Evolutionary conservation across 2,113 vertebrate genomes (phyloP).

Genomic region (Leucosticte australis): DNA sequence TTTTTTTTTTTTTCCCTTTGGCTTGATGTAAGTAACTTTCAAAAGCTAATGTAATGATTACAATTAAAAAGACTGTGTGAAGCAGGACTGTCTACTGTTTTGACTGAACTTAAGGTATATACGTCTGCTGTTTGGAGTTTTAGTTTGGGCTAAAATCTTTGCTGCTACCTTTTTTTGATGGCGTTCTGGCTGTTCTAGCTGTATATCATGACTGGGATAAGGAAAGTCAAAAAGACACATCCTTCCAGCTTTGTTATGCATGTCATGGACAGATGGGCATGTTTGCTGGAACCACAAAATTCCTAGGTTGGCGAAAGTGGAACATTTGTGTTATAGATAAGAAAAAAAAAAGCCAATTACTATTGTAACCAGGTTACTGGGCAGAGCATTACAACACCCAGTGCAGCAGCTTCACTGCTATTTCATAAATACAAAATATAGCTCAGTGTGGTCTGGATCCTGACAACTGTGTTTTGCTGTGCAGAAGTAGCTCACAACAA

Average conservation of each 20-base stretch:
- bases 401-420: background rate
- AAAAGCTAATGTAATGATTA: background rate
- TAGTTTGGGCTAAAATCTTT: background rate
- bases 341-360: background rate
- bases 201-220: background rate
- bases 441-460: background rate
- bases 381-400: background rate
- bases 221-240: background rate
- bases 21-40: background rate
- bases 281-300: conserved; percentile 15
- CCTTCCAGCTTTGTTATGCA: background rate
- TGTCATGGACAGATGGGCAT: background rate
- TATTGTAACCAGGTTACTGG: background rate
- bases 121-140: background rate
- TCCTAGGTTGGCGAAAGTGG: background rate
- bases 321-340: conserved; percentile 7
- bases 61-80: background rate
- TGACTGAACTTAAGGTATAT: background rate
- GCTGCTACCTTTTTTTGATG: background rate
- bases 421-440: background rate
- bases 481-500: background rate
- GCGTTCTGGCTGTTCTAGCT: background rate
- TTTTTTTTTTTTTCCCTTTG: background rate
- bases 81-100: background rate
- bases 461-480: background rate